Conservation (phyloP, 2,888 invertebrate species). For the Lasioglossum pauxillum region DNA sequence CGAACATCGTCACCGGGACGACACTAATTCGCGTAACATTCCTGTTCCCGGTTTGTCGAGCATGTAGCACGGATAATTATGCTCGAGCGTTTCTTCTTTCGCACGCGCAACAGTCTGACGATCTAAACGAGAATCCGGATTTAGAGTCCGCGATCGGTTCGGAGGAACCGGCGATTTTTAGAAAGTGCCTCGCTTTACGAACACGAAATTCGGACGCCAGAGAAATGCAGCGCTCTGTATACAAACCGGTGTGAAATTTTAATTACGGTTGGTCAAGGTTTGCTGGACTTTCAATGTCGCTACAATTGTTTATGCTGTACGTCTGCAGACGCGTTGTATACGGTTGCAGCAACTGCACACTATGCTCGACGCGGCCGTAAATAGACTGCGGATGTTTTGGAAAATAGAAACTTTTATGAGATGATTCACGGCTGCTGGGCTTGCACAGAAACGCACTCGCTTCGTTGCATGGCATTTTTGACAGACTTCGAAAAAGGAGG, state of each 20-base stretch:
- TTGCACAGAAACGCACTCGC: neutral
- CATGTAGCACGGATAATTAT: conserved; percentile 17
- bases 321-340: neutral
- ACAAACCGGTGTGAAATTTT: neutral
- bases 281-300: neutral
- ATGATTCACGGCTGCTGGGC: neutral
- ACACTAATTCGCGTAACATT: neutral
- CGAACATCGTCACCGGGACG: neutral
- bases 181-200: neutral
- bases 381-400: conserved; percentile 1
- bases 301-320: neutral
- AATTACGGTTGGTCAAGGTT: neutral
- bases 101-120: neutral
- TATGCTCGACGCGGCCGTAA: neutral
- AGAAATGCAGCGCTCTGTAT: neutral
- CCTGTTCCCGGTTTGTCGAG: neutral
- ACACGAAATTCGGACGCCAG: neutral
- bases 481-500: too few species aligned
- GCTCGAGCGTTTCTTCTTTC: neutral
- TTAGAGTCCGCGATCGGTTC: neutral
- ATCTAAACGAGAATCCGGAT: neutral
- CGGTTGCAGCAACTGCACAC: neutral
- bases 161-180: neutral
- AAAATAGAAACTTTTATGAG: neutral
- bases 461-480: neutral